Base-by-base conservation (phyloP, 2,888 invertebrate species). In the Leptinotarsa peninsularis region DNA sequence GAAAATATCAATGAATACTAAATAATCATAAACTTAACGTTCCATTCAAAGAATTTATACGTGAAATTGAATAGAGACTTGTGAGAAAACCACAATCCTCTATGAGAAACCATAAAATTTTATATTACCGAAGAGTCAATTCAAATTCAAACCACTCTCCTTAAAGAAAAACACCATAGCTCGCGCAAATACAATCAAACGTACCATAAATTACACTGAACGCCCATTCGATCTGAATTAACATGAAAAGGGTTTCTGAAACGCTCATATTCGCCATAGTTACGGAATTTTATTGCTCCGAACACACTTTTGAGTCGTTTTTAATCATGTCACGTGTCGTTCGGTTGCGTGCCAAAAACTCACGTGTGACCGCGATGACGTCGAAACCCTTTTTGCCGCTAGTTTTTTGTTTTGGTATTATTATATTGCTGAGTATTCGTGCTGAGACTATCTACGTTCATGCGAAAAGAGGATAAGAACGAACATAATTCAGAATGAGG, bases 231-330 rank as follows among this genome's bases (percentile, higher is more conserved):
- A 67, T 67, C 54, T 43, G 49, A 75, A 75, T 78, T 76, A 76
- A 78, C 78, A 80, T 74, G 79, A 66, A 80, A 80, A 80, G 78
- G 77, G 80, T 80, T 80, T 75, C 73, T 70, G 75, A 74, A 77
- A 66, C 58, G 78, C 74, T 71, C 79, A 79, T 79, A 79, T 78
- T 58, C 58, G 23, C 23, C 43, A 58, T 58, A 58, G 58, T 58
- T 58, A 71, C 71, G 72, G 74, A 76, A 77, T 77, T 80, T 80
- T 80, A 80, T 80, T 75, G 69, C 78, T 67, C 33, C 66, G 23
- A 52, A 58, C 58, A 23, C 58, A 58, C 58, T 23, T 23, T 23
- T 23, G 58, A 56, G 67, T 21, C 72, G 67, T 72, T 67, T 49
- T 58, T 52, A 72, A 60, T 67, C 67, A 17, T 23, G 72, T 72